Evolutionary conservation across 2,113 vertebrate species (phyloP).

Genomic region (Psettodes erumei): DNA sequence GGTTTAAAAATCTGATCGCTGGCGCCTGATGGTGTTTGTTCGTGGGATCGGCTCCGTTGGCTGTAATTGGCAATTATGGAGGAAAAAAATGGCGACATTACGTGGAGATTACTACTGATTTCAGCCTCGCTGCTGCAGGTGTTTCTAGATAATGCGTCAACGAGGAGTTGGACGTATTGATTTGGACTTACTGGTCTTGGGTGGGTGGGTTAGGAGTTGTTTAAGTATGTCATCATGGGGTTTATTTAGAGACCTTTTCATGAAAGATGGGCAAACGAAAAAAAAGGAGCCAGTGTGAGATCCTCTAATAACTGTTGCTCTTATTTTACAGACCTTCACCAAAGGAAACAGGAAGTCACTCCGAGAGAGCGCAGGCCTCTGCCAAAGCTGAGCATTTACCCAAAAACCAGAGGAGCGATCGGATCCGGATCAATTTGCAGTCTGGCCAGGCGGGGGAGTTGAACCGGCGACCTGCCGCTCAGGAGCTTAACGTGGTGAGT

Average conservation of each 20-base stretch:
- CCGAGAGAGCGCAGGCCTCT: no score
- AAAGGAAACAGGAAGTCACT: no score
- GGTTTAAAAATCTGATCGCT: conserved; percentile 41
- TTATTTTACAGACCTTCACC: no score
- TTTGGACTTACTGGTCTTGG: conserved; percentile 11
- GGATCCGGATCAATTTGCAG: no score
- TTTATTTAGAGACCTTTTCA: not conserved
- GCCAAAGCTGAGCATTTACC: no score
- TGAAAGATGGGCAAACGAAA: no score
- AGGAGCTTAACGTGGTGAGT: no score
- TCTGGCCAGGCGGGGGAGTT: no score
- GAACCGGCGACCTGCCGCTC: no score
- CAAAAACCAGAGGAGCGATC: no score
- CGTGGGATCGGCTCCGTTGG: conserved; percentile 50
- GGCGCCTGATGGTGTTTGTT: conserved; percentile 51
- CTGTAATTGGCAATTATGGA: conserved; percentile 52
- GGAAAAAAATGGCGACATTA: conserved; percentile 39
- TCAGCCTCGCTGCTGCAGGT: conserved; percentile 19
- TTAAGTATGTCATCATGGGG: not conserved
- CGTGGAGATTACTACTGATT: conserved; percentile 25
- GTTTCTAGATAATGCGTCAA: conserved; percentile 13
- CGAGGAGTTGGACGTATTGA: conserved; percentile 18
- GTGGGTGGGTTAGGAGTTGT: not conserved
- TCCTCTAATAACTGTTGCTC: no score
- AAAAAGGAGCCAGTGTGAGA: no score